Base-by-base conservation (phyloP, 2,888 invertebrate species). In the Panzeria rudis region DNA sequence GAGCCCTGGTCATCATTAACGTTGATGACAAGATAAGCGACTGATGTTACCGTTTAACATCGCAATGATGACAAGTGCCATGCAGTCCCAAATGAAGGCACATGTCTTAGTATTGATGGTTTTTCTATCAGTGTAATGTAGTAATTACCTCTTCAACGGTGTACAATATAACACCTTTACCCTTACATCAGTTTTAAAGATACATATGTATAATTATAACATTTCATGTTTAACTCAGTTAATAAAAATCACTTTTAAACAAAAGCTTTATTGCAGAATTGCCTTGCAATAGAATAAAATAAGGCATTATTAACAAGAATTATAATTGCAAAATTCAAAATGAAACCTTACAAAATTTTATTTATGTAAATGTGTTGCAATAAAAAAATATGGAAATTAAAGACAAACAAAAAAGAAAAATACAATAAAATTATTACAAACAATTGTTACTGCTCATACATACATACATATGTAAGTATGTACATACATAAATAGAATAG, bases 271-370 rank as follows among this genome's bases (percentile, higher is more conserved):
- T 59, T 77, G 59, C 59, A 50, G 54, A 41, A 47, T 35, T 38
- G 9, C n/a, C 50, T 61, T 38, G 17, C 62, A 76, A 56, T 56
- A 50, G 41, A 64, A 71, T 71, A 7, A 38, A 56, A 64, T 32
- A 50, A 71, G 64, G 62, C 38, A 35, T 62, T 68, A 56, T 77
- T 56, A 81, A 62, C 29, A 66, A 73, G 54, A 81, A 84, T 77
- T 62, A 50, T 68, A 77, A 84, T 84, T 85, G 82, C 85, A 82
- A 84, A 80, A 81, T 78, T 78, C 62, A 81, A 75, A 44, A 75
- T 82, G 85, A 85, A 85, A 69, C 85, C 85, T 78, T 85, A 85
- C 64, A 85, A 85, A 85, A 75, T 56, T 59, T 68, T 32, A 17
- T 73, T 41, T 23, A 50, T 50, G 50, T 20, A 23, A 66, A 47